These are phyloP conservation scores for Botrylloides violaceus DNA, from an alignment of 23 tunicate species.

Conservation along the genomic window DNA sequence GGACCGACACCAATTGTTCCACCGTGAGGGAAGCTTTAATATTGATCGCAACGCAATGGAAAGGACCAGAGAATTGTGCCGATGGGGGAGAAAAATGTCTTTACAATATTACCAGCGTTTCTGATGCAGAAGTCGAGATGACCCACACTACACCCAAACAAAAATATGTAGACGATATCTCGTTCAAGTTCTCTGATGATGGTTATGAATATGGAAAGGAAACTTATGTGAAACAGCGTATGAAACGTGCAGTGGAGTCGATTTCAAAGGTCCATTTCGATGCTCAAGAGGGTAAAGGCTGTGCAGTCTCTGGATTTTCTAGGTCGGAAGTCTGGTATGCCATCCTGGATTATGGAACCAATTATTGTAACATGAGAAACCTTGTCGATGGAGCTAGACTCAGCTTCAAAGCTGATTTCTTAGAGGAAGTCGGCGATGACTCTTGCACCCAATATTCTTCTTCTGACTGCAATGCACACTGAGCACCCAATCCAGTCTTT, in stretches of 20 bases:
- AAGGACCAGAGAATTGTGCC: constrained; percentile 27
- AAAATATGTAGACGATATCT: constrained; percentile 50
- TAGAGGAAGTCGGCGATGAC: constrained; percentile 34
- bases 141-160: constrained; percentile 71
- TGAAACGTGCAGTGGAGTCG: background rate
- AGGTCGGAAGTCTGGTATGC: constrained; percentile 69
- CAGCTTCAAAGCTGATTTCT: constrained; percentile 13
- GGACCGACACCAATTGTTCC: constrained; percentile 37
- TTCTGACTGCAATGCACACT: constrained; percentile 54
- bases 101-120: constrained; percentile 25
- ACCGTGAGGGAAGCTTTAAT: constrained; percentile 31
- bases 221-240: background rate
- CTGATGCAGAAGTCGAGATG: constrained; percentile 18
- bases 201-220: background rate
- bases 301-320: constrained; percentile 41
- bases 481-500: too few species aligned
- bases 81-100: constrained; percentile 60
- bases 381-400: constrained; percentile 61
- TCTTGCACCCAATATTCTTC: constrained; percentile 67
- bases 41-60: constrained; percentile 41
- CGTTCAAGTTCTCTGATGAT: constrained; percentile 30
- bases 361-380: constrained; percentile 83
- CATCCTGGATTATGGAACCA: constrained; percentile 83
- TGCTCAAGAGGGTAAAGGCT: constrained; percentile 1
- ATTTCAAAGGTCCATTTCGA: constrained; percentile 8